Conservation (phyloP, 64 coral and sea anemone species). For the Trachythela sp. region DNA sequence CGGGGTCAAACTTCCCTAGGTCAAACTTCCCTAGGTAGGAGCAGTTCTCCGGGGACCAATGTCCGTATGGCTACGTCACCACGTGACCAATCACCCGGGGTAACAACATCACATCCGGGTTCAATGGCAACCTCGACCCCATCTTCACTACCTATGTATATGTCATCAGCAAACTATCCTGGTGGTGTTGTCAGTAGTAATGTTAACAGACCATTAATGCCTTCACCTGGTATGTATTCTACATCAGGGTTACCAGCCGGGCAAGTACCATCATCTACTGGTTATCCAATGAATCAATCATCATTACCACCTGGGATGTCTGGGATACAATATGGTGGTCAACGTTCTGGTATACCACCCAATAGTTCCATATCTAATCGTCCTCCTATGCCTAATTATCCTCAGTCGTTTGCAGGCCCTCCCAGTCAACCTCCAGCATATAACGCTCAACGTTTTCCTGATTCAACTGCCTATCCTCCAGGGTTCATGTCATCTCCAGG, state of each 20-base stretch:
- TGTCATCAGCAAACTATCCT: background rate
- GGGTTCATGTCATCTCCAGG: background rate
- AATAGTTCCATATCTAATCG: background rate
- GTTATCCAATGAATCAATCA: background rate
- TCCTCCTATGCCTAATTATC: background rate
- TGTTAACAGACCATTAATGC: background rate
- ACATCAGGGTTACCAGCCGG: background rate
- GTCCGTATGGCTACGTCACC: background rate
- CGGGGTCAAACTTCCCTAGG: background rate
- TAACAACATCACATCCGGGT: background rate
- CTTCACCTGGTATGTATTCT: background rate
- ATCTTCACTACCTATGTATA: background rate
- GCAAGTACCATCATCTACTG: background rate
- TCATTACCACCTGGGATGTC: background rate
- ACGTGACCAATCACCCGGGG: background rate
- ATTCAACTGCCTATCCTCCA: background rate
- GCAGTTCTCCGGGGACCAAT: background rate
- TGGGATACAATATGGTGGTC: background rate
- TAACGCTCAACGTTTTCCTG: background rate
- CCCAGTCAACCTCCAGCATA: background rate
- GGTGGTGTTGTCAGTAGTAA: no score
- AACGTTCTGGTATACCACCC: background rate
- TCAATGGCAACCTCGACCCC: background rate
- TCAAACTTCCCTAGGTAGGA: background rate
- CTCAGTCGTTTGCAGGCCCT: background rate